Conservation (phyloP, 2,888 invertebrate species). For the Apocheima hispidaria region DNA sequence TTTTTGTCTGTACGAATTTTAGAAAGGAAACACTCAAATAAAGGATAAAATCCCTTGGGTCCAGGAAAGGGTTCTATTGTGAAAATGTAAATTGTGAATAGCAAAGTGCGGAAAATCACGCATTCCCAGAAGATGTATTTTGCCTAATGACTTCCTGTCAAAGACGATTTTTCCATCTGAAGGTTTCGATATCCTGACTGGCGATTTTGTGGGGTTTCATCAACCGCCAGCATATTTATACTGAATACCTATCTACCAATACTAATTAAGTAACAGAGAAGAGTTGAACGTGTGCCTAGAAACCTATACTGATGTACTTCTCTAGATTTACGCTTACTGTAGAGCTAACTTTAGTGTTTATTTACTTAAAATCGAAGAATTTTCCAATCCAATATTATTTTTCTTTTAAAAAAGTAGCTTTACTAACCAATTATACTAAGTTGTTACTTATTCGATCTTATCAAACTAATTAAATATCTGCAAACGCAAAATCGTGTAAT, state of each 20-base stretch:
- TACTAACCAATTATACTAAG: no score
- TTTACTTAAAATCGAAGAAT: no score
- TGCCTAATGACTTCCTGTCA: constrained; percentile 17
- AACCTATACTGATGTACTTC: no score
- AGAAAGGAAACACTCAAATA: constrained; percentile 36
- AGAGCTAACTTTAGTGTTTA: no score
- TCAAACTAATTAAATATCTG: no score
- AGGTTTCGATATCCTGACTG: neutral
- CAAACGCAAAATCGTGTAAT: no score
- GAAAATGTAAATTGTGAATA: constrained; percentile 40
- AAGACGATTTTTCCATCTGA: neutral
- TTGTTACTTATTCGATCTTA: no score
- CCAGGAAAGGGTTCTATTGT: constrained; percentile 37
- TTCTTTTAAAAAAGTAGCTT: no score
- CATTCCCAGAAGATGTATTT: constrained; percentile 24
- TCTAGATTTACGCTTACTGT: no score
- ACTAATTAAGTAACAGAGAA: neutral
- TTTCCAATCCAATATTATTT: no score
- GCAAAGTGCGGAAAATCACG: constrained; percentile 28
- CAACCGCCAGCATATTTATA: no score
- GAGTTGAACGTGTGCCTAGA: no score
- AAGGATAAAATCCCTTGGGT: constrained; percentile 30
- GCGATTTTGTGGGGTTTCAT: neutral
- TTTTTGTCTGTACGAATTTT: constrained; percentile 34
- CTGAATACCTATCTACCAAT: neutral